phyloP scores from a whole-genome alignment of 2,888 invertebrate genomes.

The Rhaphigaster nebulosa region DNA sequence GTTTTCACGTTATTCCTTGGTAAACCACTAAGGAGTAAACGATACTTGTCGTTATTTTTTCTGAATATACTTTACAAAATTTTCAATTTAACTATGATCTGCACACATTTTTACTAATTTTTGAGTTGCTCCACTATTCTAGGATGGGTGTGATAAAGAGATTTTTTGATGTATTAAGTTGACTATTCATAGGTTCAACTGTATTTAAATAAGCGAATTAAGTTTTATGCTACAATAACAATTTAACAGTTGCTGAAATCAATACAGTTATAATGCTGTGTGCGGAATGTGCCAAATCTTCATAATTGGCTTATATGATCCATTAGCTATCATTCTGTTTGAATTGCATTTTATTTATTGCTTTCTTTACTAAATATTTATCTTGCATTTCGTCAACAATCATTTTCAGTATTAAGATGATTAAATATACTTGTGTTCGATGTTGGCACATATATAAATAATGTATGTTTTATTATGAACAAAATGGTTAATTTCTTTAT shows the following conservation, averaged over 20 bases:
- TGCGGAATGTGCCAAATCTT: neutral
- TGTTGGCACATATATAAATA: no score
- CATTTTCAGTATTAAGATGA: neutral
- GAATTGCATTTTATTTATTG: neutral
- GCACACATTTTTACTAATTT: no score
- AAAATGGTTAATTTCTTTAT: neutral
- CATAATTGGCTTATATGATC: neutral
- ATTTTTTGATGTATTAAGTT: neutral
- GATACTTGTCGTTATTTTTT: no score
- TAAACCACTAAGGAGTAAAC: no score
- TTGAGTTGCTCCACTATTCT: no score
- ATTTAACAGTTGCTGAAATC: neutral
- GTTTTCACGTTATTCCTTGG: no score
- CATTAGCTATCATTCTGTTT: neutral
- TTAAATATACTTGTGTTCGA: neutral
- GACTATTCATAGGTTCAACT: neutral
- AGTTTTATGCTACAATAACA: neutral
- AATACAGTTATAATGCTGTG: neutral
- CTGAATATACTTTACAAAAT: no score
- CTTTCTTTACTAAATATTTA: neutral
- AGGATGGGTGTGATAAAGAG: no score
- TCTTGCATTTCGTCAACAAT: neutral
- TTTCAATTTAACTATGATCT: no score
- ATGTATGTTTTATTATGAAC: no score
- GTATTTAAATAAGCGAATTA: neutral